These are phyloP conservation scores for Phataginus tricuspis DNA, from an alignment of 2,797 vertebrate species.

Conservation along the genomic window DNA sequence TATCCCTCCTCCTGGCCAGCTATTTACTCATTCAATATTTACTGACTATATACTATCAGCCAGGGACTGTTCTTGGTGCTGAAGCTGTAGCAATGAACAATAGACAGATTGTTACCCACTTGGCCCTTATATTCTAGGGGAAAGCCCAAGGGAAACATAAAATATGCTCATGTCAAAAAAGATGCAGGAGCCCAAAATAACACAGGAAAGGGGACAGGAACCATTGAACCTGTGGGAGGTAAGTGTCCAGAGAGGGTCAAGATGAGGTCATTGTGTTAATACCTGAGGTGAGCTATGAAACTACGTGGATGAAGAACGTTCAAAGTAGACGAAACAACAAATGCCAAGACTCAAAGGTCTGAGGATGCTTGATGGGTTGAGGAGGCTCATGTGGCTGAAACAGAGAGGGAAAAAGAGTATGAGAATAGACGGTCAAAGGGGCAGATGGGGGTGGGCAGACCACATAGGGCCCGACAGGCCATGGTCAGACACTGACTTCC, in stretches of 20 bases:
- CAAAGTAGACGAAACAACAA: background rate
- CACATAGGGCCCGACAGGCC: fast-evolving
- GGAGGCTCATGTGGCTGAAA: background rate
- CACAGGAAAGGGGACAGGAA: background rate
- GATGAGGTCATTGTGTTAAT: background rate
- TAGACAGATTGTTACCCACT: background rate
- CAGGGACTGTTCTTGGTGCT: background rate
- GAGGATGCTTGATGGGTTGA: background rate
- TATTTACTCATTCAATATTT: background rate
- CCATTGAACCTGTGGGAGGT: background rate
- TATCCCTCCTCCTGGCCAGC: background rate
- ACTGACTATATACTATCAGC: background rate
- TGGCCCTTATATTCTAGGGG: background rate
- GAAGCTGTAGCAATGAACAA: background rate
- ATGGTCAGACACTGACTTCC: background rate
- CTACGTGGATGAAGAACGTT: background rate
- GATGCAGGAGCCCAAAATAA: background rate
- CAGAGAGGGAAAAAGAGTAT: background rate
- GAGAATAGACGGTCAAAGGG: background rate
- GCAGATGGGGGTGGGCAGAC: background rate
- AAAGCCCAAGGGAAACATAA: background rate
- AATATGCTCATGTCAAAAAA: background rate
- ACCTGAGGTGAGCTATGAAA: background rate
- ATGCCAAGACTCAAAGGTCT: background rate
- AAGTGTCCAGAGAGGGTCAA: background rate